Base-by-base conservation (phyloP, 2,113 vertebrate species). In the Channa maculata region DNA sequence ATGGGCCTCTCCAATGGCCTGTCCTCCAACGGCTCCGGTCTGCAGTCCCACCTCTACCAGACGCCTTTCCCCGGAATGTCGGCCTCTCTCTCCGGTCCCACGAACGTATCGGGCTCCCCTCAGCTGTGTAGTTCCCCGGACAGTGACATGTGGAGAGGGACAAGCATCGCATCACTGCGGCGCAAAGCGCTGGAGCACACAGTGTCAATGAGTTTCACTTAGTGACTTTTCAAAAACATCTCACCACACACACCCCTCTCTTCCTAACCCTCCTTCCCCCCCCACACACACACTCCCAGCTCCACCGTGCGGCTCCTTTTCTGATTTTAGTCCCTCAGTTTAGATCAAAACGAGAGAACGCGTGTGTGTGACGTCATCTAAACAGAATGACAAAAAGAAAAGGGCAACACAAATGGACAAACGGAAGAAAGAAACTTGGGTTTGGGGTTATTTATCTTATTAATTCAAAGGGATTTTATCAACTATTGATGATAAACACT, bases 191-290 rank as follows among this genome's bases (percentile, higher is more conserved):
- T 98, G 81, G 97, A 99, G 96, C 97, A 98, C 96, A 99, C 97
- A 95, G 97, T 98, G 82, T 98, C 97, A 91, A 99, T 99, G 97
- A 98, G 97, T 92, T 99, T 98, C 94, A 98, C 97, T 87, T 99
- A 98, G 95, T 95, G 90, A 92, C 86, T 84, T 79, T 72, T 85
- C 62, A 77, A 61, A 44, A 51, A 61, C 6, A 53, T 8, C 36
- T 44, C 14, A 38, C 38, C 53, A 50, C 67, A 44, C 36, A 58
- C 44, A 64, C 33, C 39, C 53, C 15, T 55, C 15, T 14, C 24
- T 44, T 38, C 54, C 53, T 5, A 14, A 8, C 11, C 5, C 63
- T 74, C 55, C 24, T 24, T 33, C 1, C 24, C 24, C 15, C 53
- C 44, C 54, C 50, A 4, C 12, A 8, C 11, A 5, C 64, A 74